These are phyloP conservation scores for Ramphastos sulfuratus DNA, from an alignment of 2,113 vertebrate species.

Conservation along the genomic window DNA sequence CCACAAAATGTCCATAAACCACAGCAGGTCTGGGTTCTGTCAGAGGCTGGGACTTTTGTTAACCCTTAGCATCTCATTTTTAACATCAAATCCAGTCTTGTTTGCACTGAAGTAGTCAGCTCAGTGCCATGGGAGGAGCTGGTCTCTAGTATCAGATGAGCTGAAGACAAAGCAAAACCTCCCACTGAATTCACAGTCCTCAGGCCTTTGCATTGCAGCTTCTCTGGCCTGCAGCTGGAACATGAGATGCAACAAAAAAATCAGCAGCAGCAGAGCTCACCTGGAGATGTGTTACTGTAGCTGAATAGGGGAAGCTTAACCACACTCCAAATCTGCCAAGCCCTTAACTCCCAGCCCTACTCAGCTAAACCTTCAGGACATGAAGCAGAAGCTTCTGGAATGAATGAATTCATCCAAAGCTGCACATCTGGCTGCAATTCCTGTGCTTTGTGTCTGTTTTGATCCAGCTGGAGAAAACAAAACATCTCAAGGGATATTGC, in stretches of 20 bases:
- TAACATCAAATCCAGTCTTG: neutral
- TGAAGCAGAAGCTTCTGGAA: neutral
- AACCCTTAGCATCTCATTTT: neutral
- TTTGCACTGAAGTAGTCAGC: neutral
- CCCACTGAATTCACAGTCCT: neutral
- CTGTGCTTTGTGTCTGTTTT: neutral
- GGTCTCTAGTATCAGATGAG: neutral
- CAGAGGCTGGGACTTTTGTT: neutral
- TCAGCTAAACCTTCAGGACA: rapidly evolving
- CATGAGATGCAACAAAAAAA: neutral
- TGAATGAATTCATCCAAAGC: neutral
- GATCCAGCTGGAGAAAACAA: neutral
- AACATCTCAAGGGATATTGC: neutral
- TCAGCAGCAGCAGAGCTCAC: neutral
- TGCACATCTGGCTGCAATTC: neutral
- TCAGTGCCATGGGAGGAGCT: neutral
- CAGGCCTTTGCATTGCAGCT: neutral
- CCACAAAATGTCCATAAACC: neutral
- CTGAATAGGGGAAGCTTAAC: neutral
- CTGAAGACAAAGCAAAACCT: neutral
- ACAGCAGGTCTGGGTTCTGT: neutral
- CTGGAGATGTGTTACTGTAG: neutral
- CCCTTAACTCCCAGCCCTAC: neutral
- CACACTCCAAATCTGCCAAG: neutral
- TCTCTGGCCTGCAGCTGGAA: neutral